Conservation (phyloP, 2,797 vertebrate genomes). For the Leptoclinus maculatus region DNA sequence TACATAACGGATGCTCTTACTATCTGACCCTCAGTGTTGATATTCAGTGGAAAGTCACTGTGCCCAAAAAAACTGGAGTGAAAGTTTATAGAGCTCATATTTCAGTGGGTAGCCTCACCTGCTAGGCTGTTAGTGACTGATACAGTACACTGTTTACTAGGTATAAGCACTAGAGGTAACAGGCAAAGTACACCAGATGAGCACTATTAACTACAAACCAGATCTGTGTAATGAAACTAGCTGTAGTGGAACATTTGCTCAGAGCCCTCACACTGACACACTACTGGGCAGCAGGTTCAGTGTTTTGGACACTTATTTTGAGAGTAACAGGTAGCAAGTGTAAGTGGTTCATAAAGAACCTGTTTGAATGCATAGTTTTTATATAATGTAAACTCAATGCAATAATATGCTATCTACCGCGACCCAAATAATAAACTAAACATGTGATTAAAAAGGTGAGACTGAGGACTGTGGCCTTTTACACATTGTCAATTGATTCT, state of each 20-base stretch:
- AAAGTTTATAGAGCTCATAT: constrained; percentile 48
- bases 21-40: not conserved
- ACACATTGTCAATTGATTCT: too few species aligned
- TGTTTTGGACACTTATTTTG: not conserved
- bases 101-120: constrained; percentile 4
- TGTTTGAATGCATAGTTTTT: not conserved
- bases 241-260: not conserved
- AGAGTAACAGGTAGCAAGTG: not conserved
- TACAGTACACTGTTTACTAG: not conserved
- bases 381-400: not conserved
- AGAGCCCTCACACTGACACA: not conserved
- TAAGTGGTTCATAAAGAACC: not conserved
- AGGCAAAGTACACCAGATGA: not conserved
- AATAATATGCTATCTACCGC: not conserved
- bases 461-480: not conserved
- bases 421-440: not conserved
- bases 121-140: not conserved
- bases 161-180: not conserved
- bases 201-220: not conserved
- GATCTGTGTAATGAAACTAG: not conserved
- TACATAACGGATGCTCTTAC: not conserved
- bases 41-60: constrained; percentile 11
- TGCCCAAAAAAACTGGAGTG: constrained; percentile 20
- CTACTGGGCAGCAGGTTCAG: not conserved
- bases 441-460: not conserved